Conservation (phyloP, 2,113 vertebrate species). For the Vanacampus margaritifer region DNA sequence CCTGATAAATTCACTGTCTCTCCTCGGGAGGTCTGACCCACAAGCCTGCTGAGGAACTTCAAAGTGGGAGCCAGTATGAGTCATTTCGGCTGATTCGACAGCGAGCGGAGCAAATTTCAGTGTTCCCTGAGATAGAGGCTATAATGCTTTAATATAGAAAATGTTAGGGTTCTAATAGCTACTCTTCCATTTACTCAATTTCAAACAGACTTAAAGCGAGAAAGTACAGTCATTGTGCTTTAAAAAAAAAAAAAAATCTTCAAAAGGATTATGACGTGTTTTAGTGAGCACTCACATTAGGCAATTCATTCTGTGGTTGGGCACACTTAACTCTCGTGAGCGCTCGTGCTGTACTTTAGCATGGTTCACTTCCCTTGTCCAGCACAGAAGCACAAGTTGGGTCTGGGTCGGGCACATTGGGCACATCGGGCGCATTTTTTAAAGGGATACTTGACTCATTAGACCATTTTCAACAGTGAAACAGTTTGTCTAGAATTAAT, state of each 20-base stretch:
- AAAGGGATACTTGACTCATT: no score
- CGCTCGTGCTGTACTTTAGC: not conserved
- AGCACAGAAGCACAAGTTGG: not conserved
- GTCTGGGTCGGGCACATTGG: not conserved
- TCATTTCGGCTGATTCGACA: slow-evolving; percentile 39
- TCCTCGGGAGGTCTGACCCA: slow-evolving; percentile 63
- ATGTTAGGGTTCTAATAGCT: not conserved
- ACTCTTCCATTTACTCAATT: slow-evolving; percentile 7
- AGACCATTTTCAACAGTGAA: no score
- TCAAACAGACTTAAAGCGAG: slow-evolving; percentile 3
- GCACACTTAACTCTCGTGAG: not conserved
- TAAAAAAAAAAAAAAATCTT: slow-evolving; percentile 1
- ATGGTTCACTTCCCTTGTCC: not conserved
- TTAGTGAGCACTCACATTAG: not conserved
- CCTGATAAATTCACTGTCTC: slow-evolving; percentile 57
- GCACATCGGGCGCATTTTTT: no score
- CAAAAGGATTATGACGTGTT: slow-evolving; percentile 4
- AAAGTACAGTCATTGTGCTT: slow-evolving; percentile 4
- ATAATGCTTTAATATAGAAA: slow-evolving; percentile 8
- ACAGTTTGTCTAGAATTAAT: no score
- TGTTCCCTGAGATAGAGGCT: slow-evolving; percentile 15
- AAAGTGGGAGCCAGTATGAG: slow-evolving; percentile 49
- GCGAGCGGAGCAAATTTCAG: slow-evolving; percentile 22
- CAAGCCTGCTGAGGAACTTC: slow-evolving; percentile 57
- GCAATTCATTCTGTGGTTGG: not conserved